Evolutionary conservation across 2,797 vertebrate species (phyloP).

Genomic region (Spinus olivaceus): DNA sequence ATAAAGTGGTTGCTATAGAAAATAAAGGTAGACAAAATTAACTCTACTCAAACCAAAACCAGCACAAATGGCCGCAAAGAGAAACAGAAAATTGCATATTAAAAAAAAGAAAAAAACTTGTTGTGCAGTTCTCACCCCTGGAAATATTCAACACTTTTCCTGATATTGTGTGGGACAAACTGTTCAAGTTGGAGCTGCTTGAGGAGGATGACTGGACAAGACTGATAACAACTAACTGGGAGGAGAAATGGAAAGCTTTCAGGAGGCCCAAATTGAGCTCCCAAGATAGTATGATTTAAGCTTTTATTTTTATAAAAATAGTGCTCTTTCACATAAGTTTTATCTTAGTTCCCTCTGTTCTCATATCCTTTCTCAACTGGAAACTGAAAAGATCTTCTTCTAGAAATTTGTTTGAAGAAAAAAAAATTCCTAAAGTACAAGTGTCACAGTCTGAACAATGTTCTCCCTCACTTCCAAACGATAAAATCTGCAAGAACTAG

Average conservation of each 20-base stretch:
- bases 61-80: neutral
- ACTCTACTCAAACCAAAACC: neutral
- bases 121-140: neutral
- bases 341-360: neutral
- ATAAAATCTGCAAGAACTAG: neutral
- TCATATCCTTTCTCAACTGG: neutral
- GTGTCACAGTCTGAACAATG: neutral
- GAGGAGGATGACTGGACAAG: neutral
- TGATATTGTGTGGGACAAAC: neutral
- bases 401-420: neutral
- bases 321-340: neutral
- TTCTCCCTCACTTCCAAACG: neutral
- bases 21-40: neutral
- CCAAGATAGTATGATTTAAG: neutral
- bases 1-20: neutral
- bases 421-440: neutral
- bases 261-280: neutral
- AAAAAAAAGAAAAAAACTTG: rapidly evolving
- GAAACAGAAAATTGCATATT: neutral
- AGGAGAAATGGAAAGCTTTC: neutral
- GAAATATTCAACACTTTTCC: neutral
- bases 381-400: neutral
- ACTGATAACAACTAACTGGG: neutral
- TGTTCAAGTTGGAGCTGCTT: neutral
- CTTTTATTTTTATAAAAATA: neutral